phyloP scores from a whole-genome alignment of 2,113 vertebrate genomes.

The Cervus canadensis region DNA sequence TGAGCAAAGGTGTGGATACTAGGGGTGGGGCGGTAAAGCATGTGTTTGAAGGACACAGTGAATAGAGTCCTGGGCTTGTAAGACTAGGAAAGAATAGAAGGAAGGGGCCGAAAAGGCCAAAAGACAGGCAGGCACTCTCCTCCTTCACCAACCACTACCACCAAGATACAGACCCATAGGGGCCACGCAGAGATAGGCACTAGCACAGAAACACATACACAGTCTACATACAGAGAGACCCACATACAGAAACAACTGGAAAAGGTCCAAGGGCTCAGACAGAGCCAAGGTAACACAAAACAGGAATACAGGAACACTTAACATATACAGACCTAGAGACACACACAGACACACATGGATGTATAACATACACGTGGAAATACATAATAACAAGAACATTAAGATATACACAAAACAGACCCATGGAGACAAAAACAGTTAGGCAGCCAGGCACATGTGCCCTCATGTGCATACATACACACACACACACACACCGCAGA shows the following conservation, averaged over 20 bases:
- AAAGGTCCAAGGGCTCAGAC: background rate
- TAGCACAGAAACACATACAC: background rate
- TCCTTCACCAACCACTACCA: background rate
- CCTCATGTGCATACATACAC: fast-evolving
- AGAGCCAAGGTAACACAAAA: background rate
- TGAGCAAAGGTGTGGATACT: background rate
- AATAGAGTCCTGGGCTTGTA: conserved; percentile 10
- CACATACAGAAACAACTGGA: background rate
- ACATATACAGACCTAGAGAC: background rate
- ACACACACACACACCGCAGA: background rate
- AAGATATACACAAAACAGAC: conserved; percentile 18
- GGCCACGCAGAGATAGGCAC: background rate
- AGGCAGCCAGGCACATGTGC: background rate
- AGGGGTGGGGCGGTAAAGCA: background rate
- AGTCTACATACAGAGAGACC: background rate
- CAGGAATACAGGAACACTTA: background rate
- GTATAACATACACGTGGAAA: background rate
- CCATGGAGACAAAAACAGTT: background rate
- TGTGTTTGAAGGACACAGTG: background rate
- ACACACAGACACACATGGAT: background rate
- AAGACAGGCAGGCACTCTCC: background rate
- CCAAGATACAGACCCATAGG: background rate
- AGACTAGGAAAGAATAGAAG: conserved; percentile 20
- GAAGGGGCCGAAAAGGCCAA: background rate
- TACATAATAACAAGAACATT: conserved; percentile 22